phyloP scores from a whole-genome alignment of 2,113 vertebrate species.

The Gambusia holbrooki region DNA sequence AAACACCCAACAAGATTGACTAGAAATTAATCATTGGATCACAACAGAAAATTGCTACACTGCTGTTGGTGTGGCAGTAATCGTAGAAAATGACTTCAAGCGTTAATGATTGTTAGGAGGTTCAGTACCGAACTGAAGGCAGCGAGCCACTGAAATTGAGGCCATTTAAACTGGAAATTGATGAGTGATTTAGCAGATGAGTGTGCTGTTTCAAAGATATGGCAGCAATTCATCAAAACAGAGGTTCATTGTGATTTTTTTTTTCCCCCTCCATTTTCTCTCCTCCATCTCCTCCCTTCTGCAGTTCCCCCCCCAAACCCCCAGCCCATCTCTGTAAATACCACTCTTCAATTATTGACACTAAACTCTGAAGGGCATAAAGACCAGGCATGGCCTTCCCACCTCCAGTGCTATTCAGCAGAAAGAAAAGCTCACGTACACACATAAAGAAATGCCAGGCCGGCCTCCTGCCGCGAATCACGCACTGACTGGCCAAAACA shows the following conservation, averaged over 20 bases:
- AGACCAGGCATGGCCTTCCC: slow-evolving; percentile 58
- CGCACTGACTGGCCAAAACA: slow-evolving; percentile 24
- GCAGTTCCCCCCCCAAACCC: slow-evolving; percentile 19
- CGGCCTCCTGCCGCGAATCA: slow-evolving; percentile 6
- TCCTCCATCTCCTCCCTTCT: slow-evolving; percentile 12
- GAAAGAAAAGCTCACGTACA: slow-evolving; percentile 45
- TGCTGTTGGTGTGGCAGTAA: slow-evolving; percentile 52
- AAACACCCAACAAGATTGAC: slow-evolving; percentile 61
- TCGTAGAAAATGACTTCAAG: slow-evolving; percentile 59
- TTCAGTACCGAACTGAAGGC: slow-evolving; percentile 55
- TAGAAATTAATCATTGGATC: slow-evolving; percentile 61
- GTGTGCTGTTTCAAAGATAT: slow-evolving; percentile 33
- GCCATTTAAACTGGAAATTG: slow-evolving; percentile 58
- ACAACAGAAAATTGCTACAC: slow-evolving; percentile 51
- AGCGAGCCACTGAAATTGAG: slow-evolving; percentile 53
- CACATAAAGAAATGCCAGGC: slow-evolving; percentile 33
- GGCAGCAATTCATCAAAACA: slow-evolving; percentile 52
- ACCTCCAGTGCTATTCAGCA: slow-evolving; percentile 58
- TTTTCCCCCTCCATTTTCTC: slow-evolving; percentile 3
- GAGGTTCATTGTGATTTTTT: slow-evolving; percentile 13
- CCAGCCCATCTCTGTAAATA: slow-evolving; percentile 63
- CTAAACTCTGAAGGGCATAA: slow-evolving; percentile 67
- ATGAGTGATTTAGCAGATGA: slow-evolving; percentile 59
- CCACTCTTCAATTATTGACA: slow-evolving; percentile 74
- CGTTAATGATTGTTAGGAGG: slow-evolving; percentile 53